Evolutionary conservation across 1,140 invertebrate species (phyloP).

Genomic region (Neodiprion fabricii): DNA sequence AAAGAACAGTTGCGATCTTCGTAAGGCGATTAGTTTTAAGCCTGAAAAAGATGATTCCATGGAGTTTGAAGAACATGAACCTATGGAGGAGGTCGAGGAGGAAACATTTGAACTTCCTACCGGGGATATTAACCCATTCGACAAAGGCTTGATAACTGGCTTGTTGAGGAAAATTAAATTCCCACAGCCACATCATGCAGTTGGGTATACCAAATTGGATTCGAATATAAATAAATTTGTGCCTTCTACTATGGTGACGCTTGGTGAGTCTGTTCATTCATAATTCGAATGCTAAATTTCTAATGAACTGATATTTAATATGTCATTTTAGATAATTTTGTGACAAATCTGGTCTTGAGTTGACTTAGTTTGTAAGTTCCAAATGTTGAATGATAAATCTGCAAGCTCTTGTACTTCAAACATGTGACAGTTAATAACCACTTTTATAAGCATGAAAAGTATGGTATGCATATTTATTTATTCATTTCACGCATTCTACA

Average conservation of each 20-base stretch:
- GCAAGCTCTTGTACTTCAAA: no score
- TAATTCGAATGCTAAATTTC: not conserved
- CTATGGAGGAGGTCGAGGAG: conserved; percentile 49
- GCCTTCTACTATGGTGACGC: conserved; percentile 56
- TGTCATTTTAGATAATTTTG: no score
- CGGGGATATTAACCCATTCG: conserved; percentile 62
- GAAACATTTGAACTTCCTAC: conserved; percentile 50
- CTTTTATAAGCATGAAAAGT: no score
- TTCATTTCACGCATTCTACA: conserved; percentile 18
- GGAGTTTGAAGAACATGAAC: conserved; percentile 53
- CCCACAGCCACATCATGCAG: conserved; percentile 57
- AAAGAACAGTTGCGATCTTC: conserved; percentile 56
- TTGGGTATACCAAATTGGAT: conserved; percentile 52
- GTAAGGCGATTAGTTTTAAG: conserved; percentile 52
- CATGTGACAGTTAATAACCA: no score
- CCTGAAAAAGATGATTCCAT: conserved; percentile 41
- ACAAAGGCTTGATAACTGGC: conserved; percentile 55
- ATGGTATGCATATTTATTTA: no score
- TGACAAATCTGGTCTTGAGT: no score
- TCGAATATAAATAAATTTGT: conserved; percentile 57
- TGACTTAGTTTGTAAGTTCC: no score
- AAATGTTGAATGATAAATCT: no score
- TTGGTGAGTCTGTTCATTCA: conserved; percentile 42
- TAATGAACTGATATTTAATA: no score
- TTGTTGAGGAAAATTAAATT: conserved; percentile 63